Evolutionary conservation across 2,888 invertebrate species (phyloP), one percentile per base, ranked within the genome.

Genomic region (Athripsodes cinereus): DNA sequence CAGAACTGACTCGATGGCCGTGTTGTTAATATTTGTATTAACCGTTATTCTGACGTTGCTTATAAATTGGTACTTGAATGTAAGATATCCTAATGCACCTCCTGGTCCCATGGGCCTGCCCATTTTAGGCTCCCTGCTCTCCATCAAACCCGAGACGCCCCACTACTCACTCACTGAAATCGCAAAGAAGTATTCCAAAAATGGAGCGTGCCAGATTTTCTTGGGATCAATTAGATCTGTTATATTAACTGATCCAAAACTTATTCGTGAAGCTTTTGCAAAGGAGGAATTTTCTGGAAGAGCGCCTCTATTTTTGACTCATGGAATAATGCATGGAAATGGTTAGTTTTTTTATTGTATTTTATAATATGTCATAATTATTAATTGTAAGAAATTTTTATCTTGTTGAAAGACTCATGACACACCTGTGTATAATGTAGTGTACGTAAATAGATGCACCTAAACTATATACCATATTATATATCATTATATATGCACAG

Each of bases 261-360:
- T 90, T 54, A 81, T 95, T 50, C 80, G 86, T 60, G 85, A 88
- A 62, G 84, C 87, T 2, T 83, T 94, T 55, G 79, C 85, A 0
- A 86, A 84, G 69, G 88, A 90, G 40, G 80, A 73, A 2, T 85
- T 90, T 64, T 78, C 87, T 2, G 92, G 90, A 13, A 77, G 90
- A 62, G 92, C 93, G 0, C 92, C 92, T 1, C 79, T 94, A 1
- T 90, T 84, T 70, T 72, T 93, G 50, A 92, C 92, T 0, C 91
- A 92, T 68, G 92, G 92, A 31, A 88, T 93, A 60, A 90, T 93
- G 88, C 79, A 87, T 60, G 92, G 93, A 65, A 86, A 88, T 69
- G 94, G 94, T 92, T 72, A 19, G 40, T 40, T 3, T 40, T n/a
- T n/a, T n/a, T n/a, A n/a, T n/a, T n/a, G n/a, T n/a, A n/a, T n/a